Evolutionary conservation across 2,113 vertebrate species (phyloP).

Genomic region (Alethe castanea): DNA sequence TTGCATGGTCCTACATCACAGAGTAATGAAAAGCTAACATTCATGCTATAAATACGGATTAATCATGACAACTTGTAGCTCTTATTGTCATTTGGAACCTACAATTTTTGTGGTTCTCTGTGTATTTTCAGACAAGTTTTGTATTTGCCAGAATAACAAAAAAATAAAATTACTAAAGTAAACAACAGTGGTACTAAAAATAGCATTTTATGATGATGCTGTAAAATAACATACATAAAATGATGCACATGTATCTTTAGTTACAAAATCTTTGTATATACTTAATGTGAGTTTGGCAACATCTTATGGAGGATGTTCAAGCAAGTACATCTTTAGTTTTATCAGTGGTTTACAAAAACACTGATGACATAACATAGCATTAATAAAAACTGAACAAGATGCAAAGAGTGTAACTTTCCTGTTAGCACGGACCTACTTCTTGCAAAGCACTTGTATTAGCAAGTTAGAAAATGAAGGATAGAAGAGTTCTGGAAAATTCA

Average conservation of each 20-base stretch:
- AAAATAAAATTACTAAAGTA: slow-evolving; percentile 34
- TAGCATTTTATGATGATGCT: neutral
- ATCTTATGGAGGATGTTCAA: neutral
- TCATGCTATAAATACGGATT: slow-evolving; percentile 6
- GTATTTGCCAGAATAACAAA: slow-evolving; percentile 43
- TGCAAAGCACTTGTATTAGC: neutral
- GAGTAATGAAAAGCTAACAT: neutral
- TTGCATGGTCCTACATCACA: neutral
- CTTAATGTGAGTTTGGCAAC: neutral
- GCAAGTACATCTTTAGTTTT: neutral
- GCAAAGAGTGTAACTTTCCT: neutral
- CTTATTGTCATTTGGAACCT: slow-evolving; percentile 42
- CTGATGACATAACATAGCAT: neutral
- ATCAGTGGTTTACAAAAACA: neutral
- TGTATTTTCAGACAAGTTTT: slow-evolving; percentile 53
- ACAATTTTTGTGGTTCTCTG: slow-evolving; percentile 52
- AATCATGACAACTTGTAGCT: slow-evolving; percentile 38
- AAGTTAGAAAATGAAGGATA: neutral
- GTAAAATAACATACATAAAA: neutral
- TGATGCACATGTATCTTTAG: neutral
- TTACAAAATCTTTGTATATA: neutral
- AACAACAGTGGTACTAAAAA: slow-evolving; percentile 21
- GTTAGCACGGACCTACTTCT: neutral
- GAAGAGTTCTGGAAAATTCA: neutral
- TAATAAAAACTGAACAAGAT: neutral